phyloP scores from a whole-genome alignment of 2,888 invertebrate species.

The Agrotis segetum region DNA sequence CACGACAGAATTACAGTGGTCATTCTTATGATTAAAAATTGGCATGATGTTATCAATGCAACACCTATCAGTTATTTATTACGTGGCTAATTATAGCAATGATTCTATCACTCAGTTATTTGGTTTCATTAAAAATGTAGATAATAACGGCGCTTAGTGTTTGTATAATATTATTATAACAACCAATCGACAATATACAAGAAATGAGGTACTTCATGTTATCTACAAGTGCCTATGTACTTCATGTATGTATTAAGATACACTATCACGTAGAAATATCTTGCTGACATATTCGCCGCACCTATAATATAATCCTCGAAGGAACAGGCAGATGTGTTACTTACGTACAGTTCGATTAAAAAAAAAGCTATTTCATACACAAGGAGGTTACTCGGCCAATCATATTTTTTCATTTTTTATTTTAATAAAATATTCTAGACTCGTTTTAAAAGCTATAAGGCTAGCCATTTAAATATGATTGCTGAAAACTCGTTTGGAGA shows the following conservation, averaged over 20 bases:
- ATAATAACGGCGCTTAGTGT: constrained; percentile 32
- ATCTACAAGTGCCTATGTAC: constrained; percentile 44
- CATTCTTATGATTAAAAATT: constrained; percentile 31
- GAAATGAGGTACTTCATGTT: constrained; percentile 39
- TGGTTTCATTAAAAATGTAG: constrained; percentile 17
- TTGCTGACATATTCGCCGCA: constrained; percentile 36
- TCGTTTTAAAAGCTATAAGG: constrained; percentile 36
- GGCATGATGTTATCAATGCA: constrained; percentile 33
- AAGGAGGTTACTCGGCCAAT: constrained; percentile 5
- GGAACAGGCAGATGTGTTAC: constrained; percentile 25
- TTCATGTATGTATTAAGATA: constrained; percentile 50
- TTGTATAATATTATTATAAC: constrained; percentile 25
- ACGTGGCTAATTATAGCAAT: constrained; percentile 25
- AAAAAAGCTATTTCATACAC: constrained; percentile 14
- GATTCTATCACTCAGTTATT: constrained; percentile 21
- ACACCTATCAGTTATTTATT: constrained; percentile 2
- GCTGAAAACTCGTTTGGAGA: constrained; percentile 45
- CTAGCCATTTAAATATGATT: constrained; percentile 37
- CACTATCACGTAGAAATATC: constrained; percentile 41
- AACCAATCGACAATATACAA: constrained; percentile 25
- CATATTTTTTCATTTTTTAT: not conserved
- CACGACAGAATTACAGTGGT: not conserved
- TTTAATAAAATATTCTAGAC: constrained; percentile 24
- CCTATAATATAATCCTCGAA: constrained; percentile 37
- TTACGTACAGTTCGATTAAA: not conserved